phyloP scores from a whole-genome alignment of 2,888 invertebrate genomes.

The Dendrolimus pini region DNA sequence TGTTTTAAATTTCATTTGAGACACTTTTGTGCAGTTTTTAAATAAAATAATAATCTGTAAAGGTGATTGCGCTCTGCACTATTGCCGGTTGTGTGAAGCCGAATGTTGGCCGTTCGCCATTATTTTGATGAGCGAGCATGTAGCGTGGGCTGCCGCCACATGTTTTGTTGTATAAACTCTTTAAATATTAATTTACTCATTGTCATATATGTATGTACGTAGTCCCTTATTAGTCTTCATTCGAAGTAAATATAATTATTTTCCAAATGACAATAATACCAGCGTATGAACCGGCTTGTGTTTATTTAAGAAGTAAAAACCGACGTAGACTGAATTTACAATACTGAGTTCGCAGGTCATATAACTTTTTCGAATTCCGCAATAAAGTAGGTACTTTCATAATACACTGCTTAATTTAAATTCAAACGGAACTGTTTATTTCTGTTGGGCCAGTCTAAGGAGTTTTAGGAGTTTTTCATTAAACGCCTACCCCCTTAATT shows the following conservation, averaged over 20 bases:
- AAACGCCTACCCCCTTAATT: slow-evolving; percentile 2
- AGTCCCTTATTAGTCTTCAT: too few species aligned
- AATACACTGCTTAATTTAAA: slow-evolving; percentile 7
- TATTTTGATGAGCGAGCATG: slow-evolving; percentile 66
- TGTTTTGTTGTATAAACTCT: slow-evolving; percentile 40
- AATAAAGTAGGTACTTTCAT: slow-evolving; percentile 1
- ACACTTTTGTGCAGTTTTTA: neutral
- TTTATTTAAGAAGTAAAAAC: too few species aligned
- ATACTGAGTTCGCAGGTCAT: too few species aligned
- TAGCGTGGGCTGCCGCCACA: slow-evolving; percentile 49
- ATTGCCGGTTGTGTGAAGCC: slow-evolving; percentile 38
- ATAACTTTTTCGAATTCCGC: too few species aligned
- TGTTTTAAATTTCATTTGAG: too few species aligned
- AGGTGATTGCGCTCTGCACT: slow-evolving; percentile 63
- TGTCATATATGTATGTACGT: slow-evolving; percentile 2
- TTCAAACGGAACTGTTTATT: slow-evolving; percentile 1
- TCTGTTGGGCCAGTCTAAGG: neutral
- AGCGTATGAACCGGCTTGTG: too few species aligned
- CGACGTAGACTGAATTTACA: too few species aligned
- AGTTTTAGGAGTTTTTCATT: neutral
- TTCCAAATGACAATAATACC: too few species aligned
- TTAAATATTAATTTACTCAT: neutral
- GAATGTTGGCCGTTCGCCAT: slow-evolving; percentile 64
- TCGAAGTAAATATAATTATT: too few species aligned
- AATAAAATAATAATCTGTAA: slow-evolving; percentile 24